These are phyloP conservation scores for Aythya baeri DNA, from an alignment of 2,113 vertebrate species.

Conservation along the genomic window DNA sequence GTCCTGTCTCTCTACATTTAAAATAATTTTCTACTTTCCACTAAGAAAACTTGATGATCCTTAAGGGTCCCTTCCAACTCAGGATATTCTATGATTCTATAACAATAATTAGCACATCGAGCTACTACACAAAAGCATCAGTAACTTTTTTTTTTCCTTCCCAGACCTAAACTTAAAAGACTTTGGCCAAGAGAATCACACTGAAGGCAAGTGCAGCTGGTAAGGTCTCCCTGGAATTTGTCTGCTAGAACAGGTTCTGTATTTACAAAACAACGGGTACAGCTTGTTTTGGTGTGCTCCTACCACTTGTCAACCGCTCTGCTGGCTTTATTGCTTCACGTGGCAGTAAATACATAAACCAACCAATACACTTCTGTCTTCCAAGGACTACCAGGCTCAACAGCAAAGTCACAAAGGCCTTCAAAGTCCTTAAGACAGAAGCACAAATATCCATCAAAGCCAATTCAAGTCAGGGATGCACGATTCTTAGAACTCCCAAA, in stretches of 20 bases:
- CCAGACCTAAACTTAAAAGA: background rate
- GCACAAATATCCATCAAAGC: rapidly evolving
- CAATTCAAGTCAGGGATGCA: background rate
- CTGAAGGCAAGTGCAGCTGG: background rate
- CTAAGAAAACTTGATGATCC: too few relatives aligned
- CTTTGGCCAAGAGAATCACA: background rate
- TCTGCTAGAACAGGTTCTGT: background rate
- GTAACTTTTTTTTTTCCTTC: background rate
- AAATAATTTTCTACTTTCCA: background rate
- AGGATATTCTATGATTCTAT: too few relatives aligned
- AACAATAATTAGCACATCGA: rapidly evolving
- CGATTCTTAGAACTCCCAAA: background rate
- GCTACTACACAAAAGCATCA: background rate
- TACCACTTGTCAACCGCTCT: background rate
- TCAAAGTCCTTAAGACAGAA: background rate
- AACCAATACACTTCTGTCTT: background rate
- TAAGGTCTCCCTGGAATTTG: background rate
- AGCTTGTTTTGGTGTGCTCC: background rate
- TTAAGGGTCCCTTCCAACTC: too few relatives aligned
- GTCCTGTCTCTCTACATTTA: background rate
- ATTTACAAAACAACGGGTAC: background rate
- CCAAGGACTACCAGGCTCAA: background rate
- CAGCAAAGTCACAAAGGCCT: too few relatives aligned
- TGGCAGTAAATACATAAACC: background rate
- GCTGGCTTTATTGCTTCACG: background rate